Conservation (phyloP, 2,113 vertebrate genomes). For the Nycticorax nycticorax region DNA sequence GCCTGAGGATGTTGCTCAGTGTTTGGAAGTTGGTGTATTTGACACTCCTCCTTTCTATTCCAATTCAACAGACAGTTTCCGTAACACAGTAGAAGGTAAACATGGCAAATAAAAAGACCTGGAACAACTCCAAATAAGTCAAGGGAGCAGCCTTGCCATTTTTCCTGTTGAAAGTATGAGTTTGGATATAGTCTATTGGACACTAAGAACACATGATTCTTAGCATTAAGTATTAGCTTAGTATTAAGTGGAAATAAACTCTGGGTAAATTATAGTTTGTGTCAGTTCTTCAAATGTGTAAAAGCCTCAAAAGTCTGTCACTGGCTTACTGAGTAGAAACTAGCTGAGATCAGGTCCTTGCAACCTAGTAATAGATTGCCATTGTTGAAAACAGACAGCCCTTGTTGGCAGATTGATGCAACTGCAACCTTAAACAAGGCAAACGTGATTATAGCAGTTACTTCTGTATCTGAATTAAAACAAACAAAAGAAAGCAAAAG, state of each 20-base stretch:
- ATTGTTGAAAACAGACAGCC: not conserved
- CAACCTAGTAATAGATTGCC: not conserved
- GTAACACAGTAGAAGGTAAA: constrained; percentile 93
- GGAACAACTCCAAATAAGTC: not conserved
- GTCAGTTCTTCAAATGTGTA: not conserved
- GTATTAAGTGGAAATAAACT: not conserved
- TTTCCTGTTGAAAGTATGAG: not conserved
- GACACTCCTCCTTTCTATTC: constrained; percentile 96
- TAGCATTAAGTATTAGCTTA: not conserved
- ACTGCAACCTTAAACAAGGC: not conserved
- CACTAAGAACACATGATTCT: not conserved
- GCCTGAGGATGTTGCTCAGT: constrained; percentile 86
- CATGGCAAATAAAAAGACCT: not conserved
- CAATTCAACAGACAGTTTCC: constrained; percentile 93
- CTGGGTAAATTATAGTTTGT: not conserved
- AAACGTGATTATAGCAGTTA: not conserved
- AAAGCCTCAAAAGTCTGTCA: not conserved
- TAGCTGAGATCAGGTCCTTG: not conserved
- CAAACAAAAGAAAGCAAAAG: not conserved
- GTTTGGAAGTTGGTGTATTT: constrained; percentile 87
- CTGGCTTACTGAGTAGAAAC: not conserved
- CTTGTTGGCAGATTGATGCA: not conserved
- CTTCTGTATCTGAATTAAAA: not conserved
- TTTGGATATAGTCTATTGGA: not conserved
- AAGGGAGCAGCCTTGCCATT: not conserved